Conservation (phyloP, 1,140 invertebrate species). For the Listronotus oregonensis region DNA sequence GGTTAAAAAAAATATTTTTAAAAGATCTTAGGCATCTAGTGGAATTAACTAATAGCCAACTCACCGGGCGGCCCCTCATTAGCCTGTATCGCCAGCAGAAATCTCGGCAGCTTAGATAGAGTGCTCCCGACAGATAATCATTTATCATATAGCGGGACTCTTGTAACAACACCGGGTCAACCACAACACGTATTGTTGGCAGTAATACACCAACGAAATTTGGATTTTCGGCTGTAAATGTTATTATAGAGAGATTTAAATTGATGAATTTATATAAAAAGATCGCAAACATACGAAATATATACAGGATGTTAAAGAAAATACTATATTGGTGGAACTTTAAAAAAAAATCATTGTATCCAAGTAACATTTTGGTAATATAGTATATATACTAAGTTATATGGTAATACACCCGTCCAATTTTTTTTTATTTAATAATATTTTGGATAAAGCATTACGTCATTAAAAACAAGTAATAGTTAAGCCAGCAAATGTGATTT, state of each 20-base stretch:
- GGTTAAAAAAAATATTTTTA: too few relatives aligned
- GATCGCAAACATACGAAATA: not conserved
- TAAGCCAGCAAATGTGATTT: too few relatives aligned
- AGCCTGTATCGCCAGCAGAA: constrained; percentile 34
- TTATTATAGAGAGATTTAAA: not conserved
- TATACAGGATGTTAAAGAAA: too few relatives aligned
- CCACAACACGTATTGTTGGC: constrained; percentile 20
- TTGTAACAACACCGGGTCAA: constrained; percentile 4
- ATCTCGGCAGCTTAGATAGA: constrained; percentile 39
- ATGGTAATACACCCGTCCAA: too few relatives aligned
- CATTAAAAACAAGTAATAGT: too few relatives aligned
- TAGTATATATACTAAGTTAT: too few relatives aligned
- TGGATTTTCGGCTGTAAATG: not conserved
- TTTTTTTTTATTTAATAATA: too few relatives aligned
- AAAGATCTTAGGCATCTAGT: not conserved
- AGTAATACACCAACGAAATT: constrained; percentile 3
- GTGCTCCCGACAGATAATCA: constrained; percentile 42
- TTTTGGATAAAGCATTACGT: too few relatives aligned
- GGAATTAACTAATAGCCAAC: not conserved
- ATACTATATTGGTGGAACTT: too few relatives aligned
- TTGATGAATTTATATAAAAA: constrained; percentile 2
- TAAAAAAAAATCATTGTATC: too few relatives aligned
- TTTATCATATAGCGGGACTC: constrained; percentile 35
- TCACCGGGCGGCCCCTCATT: constrained; percentile 36
- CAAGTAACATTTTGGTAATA: too few relatives aligned